Evolutionary conservation across 2,888 invertebrate genomes (phyloP).

Genomic region (Zygothrica quintamaculata): DNA sequence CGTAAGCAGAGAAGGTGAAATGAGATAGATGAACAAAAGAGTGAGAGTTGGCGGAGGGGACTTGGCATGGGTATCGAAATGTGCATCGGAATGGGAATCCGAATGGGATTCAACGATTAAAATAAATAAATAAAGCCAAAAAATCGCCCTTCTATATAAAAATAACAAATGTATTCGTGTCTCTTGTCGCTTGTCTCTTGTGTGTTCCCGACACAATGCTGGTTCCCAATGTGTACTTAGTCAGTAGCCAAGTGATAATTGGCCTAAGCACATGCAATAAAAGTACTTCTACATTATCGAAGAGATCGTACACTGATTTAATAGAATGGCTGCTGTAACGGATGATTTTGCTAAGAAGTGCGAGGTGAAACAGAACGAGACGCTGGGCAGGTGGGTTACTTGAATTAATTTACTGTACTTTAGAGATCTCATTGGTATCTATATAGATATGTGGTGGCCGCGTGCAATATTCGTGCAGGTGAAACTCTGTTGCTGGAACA

Average conservation of each 20-base stretch:
- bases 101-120: constrained; percentile 33
- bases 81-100: not conserved
- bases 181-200: too few species aligned
- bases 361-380: constrained; percentile 68
- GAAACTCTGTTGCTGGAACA: constrained; percentile 86
- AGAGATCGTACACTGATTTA: constrained; percentile 25
- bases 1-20: constrained; percentile 33
- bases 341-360: constrained; percentile 80
- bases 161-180: constrained; percentile 50
- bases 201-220: constrained; percentile 23
- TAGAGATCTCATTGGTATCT: too few species aligned
- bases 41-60: constrained; percentile 1
- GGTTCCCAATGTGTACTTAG: not conserved
- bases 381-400: constrained; percentile 75
- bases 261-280: constrained; percentile 44
- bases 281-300: constrained; percentile 19
- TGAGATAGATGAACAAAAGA: constrained; percentile 42
- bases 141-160: constrained; percentile 69
- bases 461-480: constrained; percentile 85
- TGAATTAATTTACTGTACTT: too few species aligned
- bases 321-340: constrained; percentile 61
- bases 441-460: constrained; percentile 83
- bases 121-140: constrained; percentile 68
- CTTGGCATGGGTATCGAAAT: not conserved
- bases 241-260: constrained; percentile 49